phyloP scores from a whole-genome alignment of 2,888 invertebrate species.

The Drosophila engyochracea region DNA sequence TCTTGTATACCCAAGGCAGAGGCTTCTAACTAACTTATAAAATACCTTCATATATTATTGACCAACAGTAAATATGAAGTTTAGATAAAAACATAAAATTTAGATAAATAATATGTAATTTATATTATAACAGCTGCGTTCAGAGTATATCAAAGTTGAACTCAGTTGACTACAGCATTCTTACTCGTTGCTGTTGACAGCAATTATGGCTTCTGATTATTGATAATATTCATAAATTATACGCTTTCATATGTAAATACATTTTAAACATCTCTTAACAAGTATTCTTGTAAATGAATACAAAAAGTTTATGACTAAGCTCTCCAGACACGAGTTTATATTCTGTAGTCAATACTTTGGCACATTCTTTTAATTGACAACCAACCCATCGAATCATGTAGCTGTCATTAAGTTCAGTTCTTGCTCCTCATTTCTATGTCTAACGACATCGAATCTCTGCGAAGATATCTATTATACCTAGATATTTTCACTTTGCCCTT shows the following conservation, averaged over 20 bases:
- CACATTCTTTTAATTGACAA: background rate
- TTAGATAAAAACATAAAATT: background rate
- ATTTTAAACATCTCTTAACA: background rate
- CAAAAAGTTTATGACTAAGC: background rate
- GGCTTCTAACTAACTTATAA: background rate
- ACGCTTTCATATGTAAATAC: background rate
- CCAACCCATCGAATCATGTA: background rate
- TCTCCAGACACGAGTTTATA: background rate
- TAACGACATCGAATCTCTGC: background rate
- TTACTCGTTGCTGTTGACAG: background rate
- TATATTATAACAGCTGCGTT: background rate
- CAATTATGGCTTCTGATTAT: background rate
- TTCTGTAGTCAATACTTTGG: background rate
- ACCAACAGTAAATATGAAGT: background rate
- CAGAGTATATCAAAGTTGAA: background rate
- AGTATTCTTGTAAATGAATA: background rate
- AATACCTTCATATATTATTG: background rate
- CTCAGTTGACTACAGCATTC: background rate
- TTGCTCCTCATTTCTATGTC: background rate
- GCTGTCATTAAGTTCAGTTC: background rate
- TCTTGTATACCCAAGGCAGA: background rate
- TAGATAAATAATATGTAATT: background rate
- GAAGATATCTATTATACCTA: background rate
- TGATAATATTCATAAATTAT: background rate
- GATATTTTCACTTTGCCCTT: conserved; percentile 19